These are phyloP conservation scores for Daboia siamensis DNA, from an alignment of 2,113 vertebrate species.

Conservation along the genomic window DNA sequence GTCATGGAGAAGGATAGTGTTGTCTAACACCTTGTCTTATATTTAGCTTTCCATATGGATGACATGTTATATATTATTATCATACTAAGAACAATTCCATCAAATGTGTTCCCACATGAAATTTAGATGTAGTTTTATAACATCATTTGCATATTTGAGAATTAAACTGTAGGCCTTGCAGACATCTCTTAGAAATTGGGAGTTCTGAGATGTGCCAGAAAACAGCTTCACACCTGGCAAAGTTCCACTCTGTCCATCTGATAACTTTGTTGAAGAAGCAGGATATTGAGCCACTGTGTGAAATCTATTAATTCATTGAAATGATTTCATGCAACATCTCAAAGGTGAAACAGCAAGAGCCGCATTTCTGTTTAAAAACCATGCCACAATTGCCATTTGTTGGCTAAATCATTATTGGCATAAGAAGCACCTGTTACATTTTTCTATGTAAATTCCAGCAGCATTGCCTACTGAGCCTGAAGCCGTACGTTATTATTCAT, in stretches of 20 bases:
- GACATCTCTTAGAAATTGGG: neutral
- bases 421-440: neutral
- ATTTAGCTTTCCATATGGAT: neutral
- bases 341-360: constrained; percentile 21
- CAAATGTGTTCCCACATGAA: neutral
- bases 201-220: neutral
- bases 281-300: constrained; percentile 4
- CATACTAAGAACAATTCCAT: neutral
- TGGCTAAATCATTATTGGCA: constrained; percentile 21
- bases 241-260: neutral
- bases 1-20: neutral
- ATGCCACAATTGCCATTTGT: neutral
- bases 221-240: neutral
- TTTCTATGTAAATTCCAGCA: neutral
- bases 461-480: constrained; percentile 20
- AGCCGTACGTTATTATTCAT: constrained; percentile 33
- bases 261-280: neutral
- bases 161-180: neutral
- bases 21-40: neutral
- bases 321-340: neutral
- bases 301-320: neutral
- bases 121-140: neutral
- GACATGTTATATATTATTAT: neutral
- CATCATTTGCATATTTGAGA: neutral
- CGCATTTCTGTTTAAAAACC: constrained; percentile 26